phyloP scores from a whole-genome alignment of 2,888 invertebrate species.

The Tolmerus cingulatus region DNA sequence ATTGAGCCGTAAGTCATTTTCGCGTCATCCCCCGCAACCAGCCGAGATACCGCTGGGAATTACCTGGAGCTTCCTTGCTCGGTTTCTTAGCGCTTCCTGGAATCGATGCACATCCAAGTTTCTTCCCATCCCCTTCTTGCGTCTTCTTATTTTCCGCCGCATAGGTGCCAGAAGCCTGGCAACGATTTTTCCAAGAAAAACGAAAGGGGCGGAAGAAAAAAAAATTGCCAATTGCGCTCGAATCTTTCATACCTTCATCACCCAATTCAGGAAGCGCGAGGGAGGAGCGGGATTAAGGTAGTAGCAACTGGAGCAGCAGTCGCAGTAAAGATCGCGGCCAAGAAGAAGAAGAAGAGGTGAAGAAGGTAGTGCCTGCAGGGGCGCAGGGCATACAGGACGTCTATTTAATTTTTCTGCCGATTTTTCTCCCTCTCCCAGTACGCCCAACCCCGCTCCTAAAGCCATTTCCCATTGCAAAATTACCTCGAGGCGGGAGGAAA shows the following conservation, averaged over 20 bases:
- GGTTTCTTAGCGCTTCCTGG: not conserved
- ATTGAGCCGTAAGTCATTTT: slow-evolving; percentile 41
- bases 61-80: not conserved
- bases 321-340: not conserved
- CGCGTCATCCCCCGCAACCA: not conserved
- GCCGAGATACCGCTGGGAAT: not conserved
- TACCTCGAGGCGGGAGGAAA: slow-evolving; percentile 26
- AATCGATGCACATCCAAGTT: not conserved
- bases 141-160: not conserved
- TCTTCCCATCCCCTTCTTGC: not conserved
- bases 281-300: not conserved
- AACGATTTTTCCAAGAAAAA: not conserved
- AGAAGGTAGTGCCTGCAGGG: not conserved
- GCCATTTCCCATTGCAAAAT: slow-evolving; percentile 5
- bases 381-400: slow-evolving; percentile 24
- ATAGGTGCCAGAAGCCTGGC: not conserved
- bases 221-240: slow-evolving; percentile 20
- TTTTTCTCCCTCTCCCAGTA: not conserved
- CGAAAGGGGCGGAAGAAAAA: not conserved
- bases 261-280: not conserved
- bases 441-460: not conserved
- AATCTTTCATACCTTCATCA: not conserved
- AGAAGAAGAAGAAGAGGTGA: not conserved
- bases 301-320: not conserved
- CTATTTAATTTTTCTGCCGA: slow-evolving; percentile 11